Percentiles rank a stretch among this genome's conserved stretches.
These are phyloP conservation scores for Macrobrachium rosenbergii DNA, from an alignment of 1,140 invertebrate genomes.

Conservation along the genomic window DNA sequence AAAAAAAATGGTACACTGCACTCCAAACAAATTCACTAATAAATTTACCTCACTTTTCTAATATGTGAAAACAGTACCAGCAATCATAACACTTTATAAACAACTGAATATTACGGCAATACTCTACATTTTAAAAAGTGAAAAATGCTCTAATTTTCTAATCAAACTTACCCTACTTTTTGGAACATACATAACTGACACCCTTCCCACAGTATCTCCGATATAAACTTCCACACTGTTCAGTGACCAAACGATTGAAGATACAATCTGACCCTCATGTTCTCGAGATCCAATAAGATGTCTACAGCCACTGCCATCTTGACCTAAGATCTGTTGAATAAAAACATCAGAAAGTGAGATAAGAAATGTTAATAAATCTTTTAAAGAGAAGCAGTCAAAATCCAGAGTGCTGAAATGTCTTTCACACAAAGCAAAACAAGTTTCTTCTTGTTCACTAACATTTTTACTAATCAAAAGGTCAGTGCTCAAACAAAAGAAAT, in stretches of 20 bases:
- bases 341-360: not conserved
- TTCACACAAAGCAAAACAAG: too few species aligned
- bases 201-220: slow-evolving; percentile 35
- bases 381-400: not conserved
- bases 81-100: too few species aligned
- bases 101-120: not conserved
- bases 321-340: not conserved
- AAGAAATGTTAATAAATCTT: not conserved
- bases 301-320: slow-evolving; percentile 2
- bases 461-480: too few species aligned
- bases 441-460: too few species aligned
- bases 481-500: too few species aligned
- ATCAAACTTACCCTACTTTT: slow-evolving; percentile 40
- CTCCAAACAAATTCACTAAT: not conserved
- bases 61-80: not conserved
- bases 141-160: not conserved
- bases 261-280: slow-evolving; percentile 40
- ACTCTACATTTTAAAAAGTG: not conserved
- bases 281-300: slow-evolving; percentile 17
- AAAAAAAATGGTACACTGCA: not conserved
- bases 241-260: slow-evolving; percentile 27
- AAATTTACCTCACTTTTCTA: not conserved
- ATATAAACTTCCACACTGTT: slow-evolving; percentile 31
- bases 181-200: slow-evolving; percentile 42
- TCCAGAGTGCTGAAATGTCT: too few species aligned